Conservation (phyloP, 2,888 invertebrate genomes). For the Megalurothrips usitatus region DNA sequence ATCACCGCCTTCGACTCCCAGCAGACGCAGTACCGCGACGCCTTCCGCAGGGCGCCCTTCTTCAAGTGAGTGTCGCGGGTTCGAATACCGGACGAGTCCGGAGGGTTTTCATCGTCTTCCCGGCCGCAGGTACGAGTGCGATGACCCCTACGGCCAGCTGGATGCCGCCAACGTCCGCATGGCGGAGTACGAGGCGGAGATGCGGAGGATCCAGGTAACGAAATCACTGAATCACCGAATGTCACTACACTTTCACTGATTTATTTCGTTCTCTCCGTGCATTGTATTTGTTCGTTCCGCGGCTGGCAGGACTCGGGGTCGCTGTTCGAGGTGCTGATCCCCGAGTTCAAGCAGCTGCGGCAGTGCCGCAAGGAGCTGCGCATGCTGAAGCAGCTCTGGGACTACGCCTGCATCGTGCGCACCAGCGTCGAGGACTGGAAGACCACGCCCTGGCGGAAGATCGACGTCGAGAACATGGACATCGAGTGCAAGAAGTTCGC, state of each 20-base stretch:
- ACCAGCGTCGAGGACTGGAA: constrained; percentile 96
- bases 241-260: background rate
- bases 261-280: background rate
- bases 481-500: constrained; percentile 97
- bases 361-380: constrained; percentile 87
- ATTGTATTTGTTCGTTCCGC: background rate
- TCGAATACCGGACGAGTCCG: background rate
- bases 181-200: constrained; percentile 74
- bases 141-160: constrained; percentile 67
- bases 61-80: constrained; percentile 42
- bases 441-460: constrained; percentile 92
- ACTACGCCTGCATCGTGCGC: constrained; percentile 84
- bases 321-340: constrained; percentile 89
- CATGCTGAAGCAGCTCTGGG: constrained; percentile 93
- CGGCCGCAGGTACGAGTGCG: constrained; percentile 63
- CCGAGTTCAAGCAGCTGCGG: constrained; percentile 87
- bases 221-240: too few species aligned
- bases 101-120: background rate
- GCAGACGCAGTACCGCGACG: constrained; percentile 80
- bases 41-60: constrained; percentile 61
- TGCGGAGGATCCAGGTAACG: constrained; percentile 63
- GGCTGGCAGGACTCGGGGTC: constrained; percentile 72
- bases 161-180: constrained; percentile 76
- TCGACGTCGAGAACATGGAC: constrained; percentile 98
- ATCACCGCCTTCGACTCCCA: constrained; percentile 79